phyloP scores from a whole-genome alignment of 53 echinoderm and acorn worm species.

The Paelopatides confundens region DNA sequence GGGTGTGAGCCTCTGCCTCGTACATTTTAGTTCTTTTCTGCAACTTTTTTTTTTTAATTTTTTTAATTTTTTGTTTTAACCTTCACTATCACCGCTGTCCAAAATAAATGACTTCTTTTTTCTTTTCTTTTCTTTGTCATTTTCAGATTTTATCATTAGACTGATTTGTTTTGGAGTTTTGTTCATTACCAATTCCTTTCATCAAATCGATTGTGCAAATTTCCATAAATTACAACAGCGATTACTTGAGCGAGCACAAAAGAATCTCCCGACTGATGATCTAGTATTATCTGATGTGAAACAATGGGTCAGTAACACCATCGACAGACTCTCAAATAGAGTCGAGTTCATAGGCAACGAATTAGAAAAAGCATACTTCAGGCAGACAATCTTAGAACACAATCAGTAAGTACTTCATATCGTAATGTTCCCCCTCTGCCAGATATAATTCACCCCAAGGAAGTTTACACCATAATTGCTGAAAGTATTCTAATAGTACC shows the following conservation, averaged over 20 bases:
- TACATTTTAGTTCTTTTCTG: too few relatives aligned
- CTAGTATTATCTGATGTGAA: conserved; percentile 7
- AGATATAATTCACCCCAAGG: too few relatives aligned
- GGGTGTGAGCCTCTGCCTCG: too few relatives aligned
- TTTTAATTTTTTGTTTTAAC: too few relatives aligned
- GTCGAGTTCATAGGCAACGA: conserved; percentile 22
- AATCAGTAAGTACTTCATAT: conserved; percentile 12
- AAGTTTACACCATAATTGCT: too few relatives aligned
- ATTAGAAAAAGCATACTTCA: not conserved
- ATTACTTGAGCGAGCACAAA: not conserved
- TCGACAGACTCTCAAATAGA: not conserved
- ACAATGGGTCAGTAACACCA: conserved; percentile 11
- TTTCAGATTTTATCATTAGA: not conserved
- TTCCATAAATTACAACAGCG: not conserved
- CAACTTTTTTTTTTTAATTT: too few relatives aligned
- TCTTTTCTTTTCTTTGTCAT: not conserved
- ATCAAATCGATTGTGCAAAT: not conserved
- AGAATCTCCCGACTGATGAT: conserved; percentile 8
- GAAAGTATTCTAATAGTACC: too few relatives aligned
- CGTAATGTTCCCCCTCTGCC: too few relatives aligned
- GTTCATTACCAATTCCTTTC: not conserved
- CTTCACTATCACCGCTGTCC: not conserved
- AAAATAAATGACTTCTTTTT: not conserved
- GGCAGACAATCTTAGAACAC: conserved; percentile 2
- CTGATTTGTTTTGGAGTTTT: not conserved